Conservation (phyloP, 1,140 invertebrate species). For the Drosophila quadrilineata region DNA sequence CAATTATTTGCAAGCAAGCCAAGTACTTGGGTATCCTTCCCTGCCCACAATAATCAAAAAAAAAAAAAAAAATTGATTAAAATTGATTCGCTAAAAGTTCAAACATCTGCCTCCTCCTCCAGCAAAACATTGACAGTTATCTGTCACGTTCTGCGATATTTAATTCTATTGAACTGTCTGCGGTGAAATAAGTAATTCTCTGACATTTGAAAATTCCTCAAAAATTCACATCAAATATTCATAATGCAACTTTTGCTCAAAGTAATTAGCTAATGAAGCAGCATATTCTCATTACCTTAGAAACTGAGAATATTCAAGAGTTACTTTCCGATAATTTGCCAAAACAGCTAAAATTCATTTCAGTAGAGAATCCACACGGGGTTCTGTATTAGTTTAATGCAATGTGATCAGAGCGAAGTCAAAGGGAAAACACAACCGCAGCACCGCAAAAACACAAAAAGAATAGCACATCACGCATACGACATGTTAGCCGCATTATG, state of each 20-base stretch:
- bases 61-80: conserved; percentile 73
- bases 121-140: conserved; percentile 34
- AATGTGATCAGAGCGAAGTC: conserved; percentile 42
- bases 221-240: conserved; percentile 6
- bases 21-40: conserved; percentile 35
- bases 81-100: conserved; percentile 53
- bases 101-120: neutral
- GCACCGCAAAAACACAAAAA: conserved; percentile 47
- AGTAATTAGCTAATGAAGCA: conserved; percentile 7
- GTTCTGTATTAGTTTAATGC: conserved; percentile 41
- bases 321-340: neutral
- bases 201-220: neutral
- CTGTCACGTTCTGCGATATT: conserved; percentile 9
- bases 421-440: conserved; percentile 46
- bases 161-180: conserved; percentile 34
- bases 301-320: no score
- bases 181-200: neutral
- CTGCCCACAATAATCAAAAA: no score
- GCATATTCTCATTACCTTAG: no score
- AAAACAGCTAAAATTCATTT: conserved; percentile 63
- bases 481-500: conserved; percentile 77
- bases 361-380: no score
- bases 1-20: conserved; percentile 71
- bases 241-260: neutral
- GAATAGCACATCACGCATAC: conserved; percentile 74